Evolutionary conservation across 2,888 invertebrate species (phyloP).

Genomic region (Campopleginae sp.): DNA sequence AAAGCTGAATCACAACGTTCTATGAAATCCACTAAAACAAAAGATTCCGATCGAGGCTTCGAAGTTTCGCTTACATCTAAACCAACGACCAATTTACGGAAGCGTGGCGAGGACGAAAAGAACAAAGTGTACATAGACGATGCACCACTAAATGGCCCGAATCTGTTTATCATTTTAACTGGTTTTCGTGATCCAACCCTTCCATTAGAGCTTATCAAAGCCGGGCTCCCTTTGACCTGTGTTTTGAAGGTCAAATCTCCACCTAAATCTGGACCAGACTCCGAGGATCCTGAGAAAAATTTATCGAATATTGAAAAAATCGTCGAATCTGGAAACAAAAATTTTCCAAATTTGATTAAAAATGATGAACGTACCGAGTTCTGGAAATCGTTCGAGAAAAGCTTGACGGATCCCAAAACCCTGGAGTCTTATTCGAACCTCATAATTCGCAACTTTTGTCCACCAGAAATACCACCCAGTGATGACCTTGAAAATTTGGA

Average conservation of each 20-base stretch:
- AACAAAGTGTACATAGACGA: constrained; percentile 86
- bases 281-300: not conserved
- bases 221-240: constrained; percentile 75
- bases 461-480: constrained; percentile 55
- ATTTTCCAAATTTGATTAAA: constrained; percentile 1
- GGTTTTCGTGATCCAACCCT: constrained; percentile 83
- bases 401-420: constrained; percentile 72
- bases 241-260: constrained; percentile 75
- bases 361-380: constrained; percentile 66
- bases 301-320: not conserved
- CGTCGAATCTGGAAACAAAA: not conserved
- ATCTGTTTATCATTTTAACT: constrained; percentile 85
- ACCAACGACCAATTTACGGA: constrained; percentile 85
- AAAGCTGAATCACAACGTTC: constrained; percentile 57
- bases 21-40: constrained; percentile 55
- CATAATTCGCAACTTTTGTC: constrained; percentile 70
- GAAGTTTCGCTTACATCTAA: constrained; percentile 80
- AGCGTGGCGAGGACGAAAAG: constrained; percentile 86
- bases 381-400: constrained; percentile 71
- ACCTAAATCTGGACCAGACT: constrained; percentile 42
- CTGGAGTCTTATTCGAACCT: constrained; percentile 75
- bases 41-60: constrained; percentile 72
- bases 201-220: constrained; percentile 72
- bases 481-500: constrained; percentile 52
- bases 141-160: constrained; percentile 85